phyloP scores from a whole-genome alignment of 2,797 vertebrate species.

The Sitta carolinensis region DNA sequence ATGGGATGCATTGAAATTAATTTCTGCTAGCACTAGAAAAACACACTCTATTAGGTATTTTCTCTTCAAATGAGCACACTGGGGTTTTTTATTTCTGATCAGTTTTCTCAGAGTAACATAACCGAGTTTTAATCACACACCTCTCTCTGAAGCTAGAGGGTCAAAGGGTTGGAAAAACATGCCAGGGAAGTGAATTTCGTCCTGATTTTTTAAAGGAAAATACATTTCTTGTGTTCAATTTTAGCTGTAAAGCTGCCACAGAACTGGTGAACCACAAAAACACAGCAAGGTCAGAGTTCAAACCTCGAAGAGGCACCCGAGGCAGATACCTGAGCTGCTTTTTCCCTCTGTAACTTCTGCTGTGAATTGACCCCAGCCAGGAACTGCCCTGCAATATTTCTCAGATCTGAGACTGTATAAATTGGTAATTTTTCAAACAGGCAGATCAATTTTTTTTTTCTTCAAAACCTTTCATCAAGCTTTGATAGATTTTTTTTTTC shows the following conservation, averaged over 20 bases:
- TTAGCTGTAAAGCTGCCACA: neutral
- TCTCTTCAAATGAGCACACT: neutral
- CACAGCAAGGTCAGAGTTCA: neutral
- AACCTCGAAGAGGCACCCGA: neutral
- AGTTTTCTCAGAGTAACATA: neutral
- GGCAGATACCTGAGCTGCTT: neutral
- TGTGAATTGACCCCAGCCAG: neutral
- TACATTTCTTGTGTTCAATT: neutral
- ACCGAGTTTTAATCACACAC: neutral
- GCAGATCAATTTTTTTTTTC: neutral
- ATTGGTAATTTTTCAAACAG: neutral
- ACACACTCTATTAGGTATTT: neutral
- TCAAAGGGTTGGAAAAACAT: neutral
- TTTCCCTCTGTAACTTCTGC: neutral
- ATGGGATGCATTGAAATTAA: neutral
- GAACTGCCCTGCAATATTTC: neutral
- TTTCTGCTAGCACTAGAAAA: neutral
- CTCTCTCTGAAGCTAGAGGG: neutral
- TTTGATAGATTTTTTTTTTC: neutral
- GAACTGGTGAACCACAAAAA: neutral
- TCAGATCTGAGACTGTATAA: neutral
- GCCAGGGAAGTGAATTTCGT: neutral
- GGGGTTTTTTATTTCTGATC: accelerated
- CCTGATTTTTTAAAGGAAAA: neutral
- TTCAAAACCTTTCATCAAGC: neutral